phyloP scores from a whole-genome alignment of 2,888 invertebrate species.

The Alentia gelatinosa region DNA sequence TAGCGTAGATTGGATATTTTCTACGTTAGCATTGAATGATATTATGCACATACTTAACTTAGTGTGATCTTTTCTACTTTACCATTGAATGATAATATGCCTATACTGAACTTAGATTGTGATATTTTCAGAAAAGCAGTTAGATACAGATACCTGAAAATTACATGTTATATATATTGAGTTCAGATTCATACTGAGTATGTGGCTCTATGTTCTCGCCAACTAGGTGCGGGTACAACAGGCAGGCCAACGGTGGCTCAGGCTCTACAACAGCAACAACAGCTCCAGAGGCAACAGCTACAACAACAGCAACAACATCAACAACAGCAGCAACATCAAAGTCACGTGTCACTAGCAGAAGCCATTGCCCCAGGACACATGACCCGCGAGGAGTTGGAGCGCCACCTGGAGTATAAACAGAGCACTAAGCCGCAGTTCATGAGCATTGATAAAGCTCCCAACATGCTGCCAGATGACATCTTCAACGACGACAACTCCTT shows the following conservation, averaged over 20 bases:
- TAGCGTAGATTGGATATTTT: too few relatives aligned
- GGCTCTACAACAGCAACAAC: constrained; percentile 20
- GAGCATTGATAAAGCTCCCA: constrained; percentile 88
- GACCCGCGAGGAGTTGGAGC: constrained; percentile 94
- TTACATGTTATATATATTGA: too few relatives aligned
- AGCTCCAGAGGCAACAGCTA: neutral
- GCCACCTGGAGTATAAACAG: constrained; percentile 93
- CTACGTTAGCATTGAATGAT: too few relatives aligned
- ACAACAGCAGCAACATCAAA: neutral
- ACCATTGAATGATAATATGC: too few relatives aligned
- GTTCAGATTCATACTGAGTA: too few relatives aligned
- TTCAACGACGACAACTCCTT: constrained; percentile 94
- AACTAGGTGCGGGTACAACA: neutral
- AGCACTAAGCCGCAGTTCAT: constrained; percentile 83
- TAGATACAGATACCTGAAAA: too few relatives aligned
- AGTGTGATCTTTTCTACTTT: too few relatives aligned
- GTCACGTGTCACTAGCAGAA: neutral
- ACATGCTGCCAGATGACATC: constrained; percentile 95
- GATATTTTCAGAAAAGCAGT: too few relatives aligned
- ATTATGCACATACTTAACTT: too few relatives aligned
- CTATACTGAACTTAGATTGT: too few relatives aligned
- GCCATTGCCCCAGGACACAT: constrained; percentile 84
- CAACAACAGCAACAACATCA: constrained; percentile 14
- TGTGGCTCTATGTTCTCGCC: neutral
- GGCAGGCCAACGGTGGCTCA: constrained; percentile 33